Conservation (phyloP, 2,888 invertebrate genomes). For the Andrena haemorrhoa region DNA sequence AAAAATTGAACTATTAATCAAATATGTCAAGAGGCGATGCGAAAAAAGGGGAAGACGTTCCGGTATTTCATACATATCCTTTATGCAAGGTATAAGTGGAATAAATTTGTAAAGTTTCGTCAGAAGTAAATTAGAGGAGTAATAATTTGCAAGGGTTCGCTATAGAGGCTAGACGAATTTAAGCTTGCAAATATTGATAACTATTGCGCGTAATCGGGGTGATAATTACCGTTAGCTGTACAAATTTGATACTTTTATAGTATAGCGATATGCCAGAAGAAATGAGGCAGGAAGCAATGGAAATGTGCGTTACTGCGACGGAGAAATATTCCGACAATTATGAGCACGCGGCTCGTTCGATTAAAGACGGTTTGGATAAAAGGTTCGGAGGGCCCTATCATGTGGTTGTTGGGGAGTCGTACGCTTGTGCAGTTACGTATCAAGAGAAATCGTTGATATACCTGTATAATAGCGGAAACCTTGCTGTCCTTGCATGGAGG, state of each 20-base stretch:
- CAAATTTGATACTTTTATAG: conserved; percentile 23
- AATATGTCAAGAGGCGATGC: conserved; percentile 84
- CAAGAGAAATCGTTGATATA: conserved; percentile 95
- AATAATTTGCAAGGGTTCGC: not conserved
- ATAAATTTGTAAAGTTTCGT: not conserved
- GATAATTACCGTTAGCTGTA: not conserved
- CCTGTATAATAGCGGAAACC: conserved; percentile 96
- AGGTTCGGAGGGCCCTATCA: conserved; percentile 93
- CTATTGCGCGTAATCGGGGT: not conserved
- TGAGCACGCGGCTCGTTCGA: conserved; percentile 95
- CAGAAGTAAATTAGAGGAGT: not conserved
- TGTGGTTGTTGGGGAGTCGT: conserved; percentile 98
- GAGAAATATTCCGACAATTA: conserved; percentile 94
- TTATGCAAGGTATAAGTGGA: conserved; percentile 89
- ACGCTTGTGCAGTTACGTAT: conserved; percentile 96
- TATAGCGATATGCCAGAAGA: conserved; percentile 95
- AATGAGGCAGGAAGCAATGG: conserved; percentile 95
- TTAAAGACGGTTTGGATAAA: conserved; percentile 98
- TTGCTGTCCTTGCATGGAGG: conserved; percentile 86
- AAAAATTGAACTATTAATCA: conserved; percentile 21
- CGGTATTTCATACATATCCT: conserved; percentile 92
- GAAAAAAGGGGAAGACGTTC: conserved; percentile 86
- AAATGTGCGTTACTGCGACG: conserved; percentile 96
- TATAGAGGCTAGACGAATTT: not conserved
- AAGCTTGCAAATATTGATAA: not conserved